Conservation (phyloP, 2,888 invertebrate species). For the Petrolisthes manimaculis region DNA sequence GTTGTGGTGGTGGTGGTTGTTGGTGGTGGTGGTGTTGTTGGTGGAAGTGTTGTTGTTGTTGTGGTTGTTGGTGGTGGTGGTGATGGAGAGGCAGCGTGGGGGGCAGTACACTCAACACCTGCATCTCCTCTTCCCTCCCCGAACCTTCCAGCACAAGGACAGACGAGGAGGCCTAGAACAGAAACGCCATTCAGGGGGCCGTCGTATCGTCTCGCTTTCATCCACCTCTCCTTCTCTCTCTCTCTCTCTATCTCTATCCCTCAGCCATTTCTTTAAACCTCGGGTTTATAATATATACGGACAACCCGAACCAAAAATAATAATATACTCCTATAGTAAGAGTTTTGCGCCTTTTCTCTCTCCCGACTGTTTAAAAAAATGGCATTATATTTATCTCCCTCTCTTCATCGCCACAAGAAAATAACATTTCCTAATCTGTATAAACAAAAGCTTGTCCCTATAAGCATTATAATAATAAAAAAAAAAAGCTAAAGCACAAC, state of each 20-base stretch:
- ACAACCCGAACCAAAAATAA: neutral
- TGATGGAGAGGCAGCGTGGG: constrained; percentile 26
- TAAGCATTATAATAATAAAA: too few relatives aligned
- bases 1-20: constrained; percentile 30
- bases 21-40: constrained; percentile 32
- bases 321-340: too few relatives aligned
- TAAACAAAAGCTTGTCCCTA: too few relatives aligned
- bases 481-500: too few relatives aligned
- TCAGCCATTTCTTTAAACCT: neutral
- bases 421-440: too few relatives aligned
- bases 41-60: constrained; percentile 30
- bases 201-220: constrained; percentile 17
- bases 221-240: neutral
- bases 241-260: neutral
- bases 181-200: constrained; percentile 59
- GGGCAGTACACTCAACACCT: constrained; percentile 33
- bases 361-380: too few relatives aligned
- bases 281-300: neutral
- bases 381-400: too few relatives aligned
- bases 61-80: constrained; percentile 5
- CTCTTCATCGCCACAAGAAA: too few relatives aligned
- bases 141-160: constrained; percentile 48
- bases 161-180: constrained; percentile 57
- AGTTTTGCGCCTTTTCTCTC: too few relatives aligned
- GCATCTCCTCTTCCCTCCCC: constrained; percentile 37